phyloP scores from a whole-genome alignment of 2,113 vertebrate species.

The Talpa occidentalis region DNA sequence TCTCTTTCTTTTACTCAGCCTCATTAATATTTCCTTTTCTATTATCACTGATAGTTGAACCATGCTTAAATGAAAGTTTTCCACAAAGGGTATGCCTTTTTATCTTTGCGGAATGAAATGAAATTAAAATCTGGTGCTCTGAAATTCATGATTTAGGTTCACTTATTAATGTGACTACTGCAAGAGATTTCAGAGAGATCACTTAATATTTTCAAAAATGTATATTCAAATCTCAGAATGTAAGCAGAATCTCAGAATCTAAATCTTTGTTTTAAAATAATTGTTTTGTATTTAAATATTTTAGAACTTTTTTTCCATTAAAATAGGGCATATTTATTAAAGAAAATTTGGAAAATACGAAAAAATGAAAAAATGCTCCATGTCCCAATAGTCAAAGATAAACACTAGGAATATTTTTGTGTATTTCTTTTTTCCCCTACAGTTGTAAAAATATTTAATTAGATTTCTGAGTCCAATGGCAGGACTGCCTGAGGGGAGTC shows the following conservation, averaged over 20 bases:
- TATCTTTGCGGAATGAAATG: conserved; percentile 63
- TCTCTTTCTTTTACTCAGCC: conserved; percentile 55
- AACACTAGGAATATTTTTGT: neutral
- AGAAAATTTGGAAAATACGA: conserved; percentile 4
- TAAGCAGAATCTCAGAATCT: neutral
- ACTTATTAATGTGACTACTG: neutral
- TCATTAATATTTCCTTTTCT: conserved; percentile 81
- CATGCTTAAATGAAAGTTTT: conserved; percentile 67
- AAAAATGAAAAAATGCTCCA: neutral
- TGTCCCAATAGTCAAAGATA: neutral
- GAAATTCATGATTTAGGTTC: conserved; percentile 18
- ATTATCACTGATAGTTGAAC: conserved; percentile 65
- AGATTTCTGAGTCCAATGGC: neutral
- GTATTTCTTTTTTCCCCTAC: neutral
- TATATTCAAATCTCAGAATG: neutral
- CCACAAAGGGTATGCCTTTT: conserved; percentile 63
- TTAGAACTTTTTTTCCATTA: neutral
- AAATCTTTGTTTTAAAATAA: neutral
- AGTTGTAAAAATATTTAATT: neutral
- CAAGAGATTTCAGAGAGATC: neutral
- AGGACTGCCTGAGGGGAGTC: neutral
- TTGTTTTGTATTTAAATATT: neutral
- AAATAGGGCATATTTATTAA: conserved; percentile 10
- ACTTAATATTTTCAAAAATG: neutral
- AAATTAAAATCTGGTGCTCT: conserved; percentile 59